Base-by-base conservation (phyloP, 2,113 vertebrate species). In the Xiphophorus maculatus region DNA sequence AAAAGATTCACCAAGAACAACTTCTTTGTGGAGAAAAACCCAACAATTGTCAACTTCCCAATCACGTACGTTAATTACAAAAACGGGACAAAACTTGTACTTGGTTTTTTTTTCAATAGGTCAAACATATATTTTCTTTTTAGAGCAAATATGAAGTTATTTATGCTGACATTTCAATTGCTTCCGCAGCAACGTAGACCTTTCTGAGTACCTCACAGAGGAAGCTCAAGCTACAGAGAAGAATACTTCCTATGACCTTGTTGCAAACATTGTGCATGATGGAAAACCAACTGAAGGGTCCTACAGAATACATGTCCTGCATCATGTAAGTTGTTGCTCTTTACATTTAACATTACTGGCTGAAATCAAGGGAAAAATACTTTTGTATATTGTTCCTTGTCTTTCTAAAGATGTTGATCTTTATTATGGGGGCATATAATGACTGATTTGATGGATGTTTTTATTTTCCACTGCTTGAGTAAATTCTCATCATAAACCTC, bases 1-100 rank as follows among this genome's bases (percentile, higher is more conserved):
- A 99, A 99, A 84, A 94, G 98, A 77, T 99, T 99, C 93, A 99
- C 97, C 84, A 99, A 99, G 92, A 99, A 99, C 93, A 99, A 99
- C 92, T 99, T 99, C 91, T 99, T 99, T 12, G 96, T 99, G 79
- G 98, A 99, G 88, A 99, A 99, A 90, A 99, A 99, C 77, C 97
- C 97, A 5, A 99, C 97, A 29, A 99, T 99, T 0, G 98, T 99
- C 83, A 99, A 99, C 91, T 99, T 99, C 71, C 98, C 98, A 12
- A 98, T 99, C 91, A 99, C 98, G 97, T 99, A 82, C 89, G 96
- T 58, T 2, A 42, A 4, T 48, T 19, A 25, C 10, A 58, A 58
- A 58, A 58, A 54, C 22, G 22, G 51, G 51, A 25, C 51, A 54
- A 54, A 54, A 54, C 51, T 1, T 48, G 14, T 48, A 17, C 44